Conservation (phyloP, 2,113 vertebrate genomes). For the Asarcornis scutulata region DNA sequence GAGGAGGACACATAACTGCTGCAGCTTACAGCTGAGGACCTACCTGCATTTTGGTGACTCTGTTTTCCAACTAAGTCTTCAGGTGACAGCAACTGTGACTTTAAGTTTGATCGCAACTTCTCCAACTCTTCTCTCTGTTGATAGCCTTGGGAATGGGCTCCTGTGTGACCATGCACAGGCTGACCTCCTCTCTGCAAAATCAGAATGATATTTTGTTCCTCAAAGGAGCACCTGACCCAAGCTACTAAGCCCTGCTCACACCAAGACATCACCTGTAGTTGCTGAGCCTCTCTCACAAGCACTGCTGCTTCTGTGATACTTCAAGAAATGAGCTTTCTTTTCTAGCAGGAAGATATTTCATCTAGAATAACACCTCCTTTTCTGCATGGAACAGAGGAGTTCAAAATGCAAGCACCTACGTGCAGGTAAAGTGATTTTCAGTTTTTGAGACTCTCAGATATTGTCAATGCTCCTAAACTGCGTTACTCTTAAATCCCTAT, state of each 20-base stretch:
- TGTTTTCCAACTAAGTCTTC: not conserved
- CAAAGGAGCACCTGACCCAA: not conserved
- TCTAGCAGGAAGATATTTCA: not conserved
- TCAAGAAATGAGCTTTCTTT: not conserved
- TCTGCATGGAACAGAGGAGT: not conserved
- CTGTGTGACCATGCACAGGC: not conserved
- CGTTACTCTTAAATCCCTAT: not conserved
- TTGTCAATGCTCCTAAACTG: not conserved
- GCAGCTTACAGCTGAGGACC: not conserved
- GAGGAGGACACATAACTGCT: not conserved
- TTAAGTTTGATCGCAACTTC: not conserved
- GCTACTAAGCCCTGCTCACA: not conserved
- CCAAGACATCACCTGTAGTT: not conserved
- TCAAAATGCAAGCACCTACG: not conserved
- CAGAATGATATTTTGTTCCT: not conserved
- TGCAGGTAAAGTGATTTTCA: not conserved
- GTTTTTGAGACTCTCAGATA: not conserved
- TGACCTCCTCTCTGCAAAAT: not conserved
- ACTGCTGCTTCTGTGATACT: not conserved
- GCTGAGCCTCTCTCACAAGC: not conserved
- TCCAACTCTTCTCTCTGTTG: not conserved
- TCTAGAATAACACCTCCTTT: not conserved
- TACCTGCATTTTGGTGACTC: slow-evolving; percentile 18
- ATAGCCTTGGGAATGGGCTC: not conserved
- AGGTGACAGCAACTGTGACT: slow-evolving; percentile 6